Conservation (phyloP, 2,113 vertebrate species). For the Hippoglossus stenolepis region DNA sequence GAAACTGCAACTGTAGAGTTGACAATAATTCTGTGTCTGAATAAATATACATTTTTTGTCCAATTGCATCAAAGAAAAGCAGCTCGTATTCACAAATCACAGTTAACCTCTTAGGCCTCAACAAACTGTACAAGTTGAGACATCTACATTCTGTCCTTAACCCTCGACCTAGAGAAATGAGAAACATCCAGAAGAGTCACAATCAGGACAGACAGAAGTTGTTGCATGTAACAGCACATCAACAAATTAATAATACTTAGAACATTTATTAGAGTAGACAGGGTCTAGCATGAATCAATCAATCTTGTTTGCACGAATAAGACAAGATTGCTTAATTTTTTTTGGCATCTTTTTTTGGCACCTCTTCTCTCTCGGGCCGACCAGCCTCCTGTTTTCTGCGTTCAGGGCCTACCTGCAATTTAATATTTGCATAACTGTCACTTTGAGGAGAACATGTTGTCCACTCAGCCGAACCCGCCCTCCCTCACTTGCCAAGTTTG, state of each 20-base stretch:
- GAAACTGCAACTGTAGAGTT: neutral
- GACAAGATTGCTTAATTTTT: neutral
- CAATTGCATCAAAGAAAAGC: too few species aligned
- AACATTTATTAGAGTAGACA: too few species aligned
- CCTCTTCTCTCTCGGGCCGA: neutral
- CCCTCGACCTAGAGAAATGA: too few species aligned
- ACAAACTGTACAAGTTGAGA: too few species aligned
- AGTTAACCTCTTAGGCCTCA: too few species aligned
- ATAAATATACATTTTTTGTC: too few species aligned
- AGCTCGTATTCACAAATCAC: too few species aligned
- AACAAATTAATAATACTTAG: too few species aligned
- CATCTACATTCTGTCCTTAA: too few species aligned
- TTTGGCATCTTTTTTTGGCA: neutral
- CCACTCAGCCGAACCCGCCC: constrained; percentile 15
- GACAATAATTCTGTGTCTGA: neutral
- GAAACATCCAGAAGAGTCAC: too few species aligned
- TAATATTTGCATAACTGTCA: constrained; percentile 80
- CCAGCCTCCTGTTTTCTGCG: constrained; percentile 2
- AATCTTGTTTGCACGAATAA: neutral
- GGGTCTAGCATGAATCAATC: neutral
- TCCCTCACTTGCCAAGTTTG: constrained; percentile 38
- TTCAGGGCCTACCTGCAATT: constrained; percentile 15
- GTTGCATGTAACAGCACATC: too few species aligned
- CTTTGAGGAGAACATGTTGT: constrained; percentile 47
- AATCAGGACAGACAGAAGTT: too few species aligned